A percentile compares a stretch with the other conserved stretches of the same genome.
phyloP scores from a whole-genome alignment of 2,888 invertebrate genomes.

The Thalpophila matura region DNA sequence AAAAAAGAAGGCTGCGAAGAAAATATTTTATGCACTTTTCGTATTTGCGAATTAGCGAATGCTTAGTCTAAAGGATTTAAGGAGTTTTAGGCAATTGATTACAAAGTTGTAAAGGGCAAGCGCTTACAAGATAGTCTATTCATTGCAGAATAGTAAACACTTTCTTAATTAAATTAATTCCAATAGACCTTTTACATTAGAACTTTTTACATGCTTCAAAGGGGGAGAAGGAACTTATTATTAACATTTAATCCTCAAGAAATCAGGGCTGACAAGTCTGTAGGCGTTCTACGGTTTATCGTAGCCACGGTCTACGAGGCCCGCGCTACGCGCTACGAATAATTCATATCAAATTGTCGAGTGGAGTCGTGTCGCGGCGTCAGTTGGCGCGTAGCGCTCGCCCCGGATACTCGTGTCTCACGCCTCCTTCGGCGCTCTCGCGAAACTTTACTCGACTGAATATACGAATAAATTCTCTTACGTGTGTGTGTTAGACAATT shows the following conservation, averaged over 20 bases:
- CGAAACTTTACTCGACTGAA: slow-evolving; percentile 60
- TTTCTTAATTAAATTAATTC: slow-evolving; percentile 46
- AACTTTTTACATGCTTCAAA: slow-evolving; percentile 12
- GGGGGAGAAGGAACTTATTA: background rate
- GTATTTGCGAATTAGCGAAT: slow-evolving; percentile 15
- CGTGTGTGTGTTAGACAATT: slow-evolving; percentile 37
- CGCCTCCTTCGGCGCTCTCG: background rate
- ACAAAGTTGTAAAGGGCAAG: slow-evolving; percentile 31
- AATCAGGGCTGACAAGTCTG: slow-evolving; percentile 33
- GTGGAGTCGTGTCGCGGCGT: slow-evolving; percentile 21
- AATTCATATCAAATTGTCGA: slow-evolving; percentile 45
- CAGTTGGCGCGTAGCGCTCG: slow-evolving; percentile 66
- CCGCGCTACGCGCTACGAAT: slow-evolving; percentile 55
- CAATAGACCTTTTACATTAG: slow-evolving; percentile 23
- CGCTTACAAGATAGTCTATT: slow-evolving; percentile 36
- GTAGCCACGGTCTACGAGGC: slow-evolving; percentile 47
- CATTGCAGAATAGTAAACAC: slow-evolving; percentile 19
- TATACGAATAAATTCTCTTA: slow-evolving; percentile 31
- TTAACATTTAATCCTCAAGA: slow-evolving; percentile 13
- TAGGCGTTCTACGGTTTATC: slow-evolving; percentile 56
- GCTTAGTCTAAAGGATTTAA: slow-evolving; percentile 23
- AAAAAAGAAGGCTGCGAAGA: background rate
- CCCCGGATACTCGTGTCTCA: slow-evolving; percentile 28
- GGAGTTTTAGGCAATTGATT: slow-evolving; percentile 34
- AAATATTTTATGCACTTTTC: background rate